Evolutionary conservation across 2,888 invertebrate species (phyloP).

Genomic region (Cacoxenus indagator): DNA sequence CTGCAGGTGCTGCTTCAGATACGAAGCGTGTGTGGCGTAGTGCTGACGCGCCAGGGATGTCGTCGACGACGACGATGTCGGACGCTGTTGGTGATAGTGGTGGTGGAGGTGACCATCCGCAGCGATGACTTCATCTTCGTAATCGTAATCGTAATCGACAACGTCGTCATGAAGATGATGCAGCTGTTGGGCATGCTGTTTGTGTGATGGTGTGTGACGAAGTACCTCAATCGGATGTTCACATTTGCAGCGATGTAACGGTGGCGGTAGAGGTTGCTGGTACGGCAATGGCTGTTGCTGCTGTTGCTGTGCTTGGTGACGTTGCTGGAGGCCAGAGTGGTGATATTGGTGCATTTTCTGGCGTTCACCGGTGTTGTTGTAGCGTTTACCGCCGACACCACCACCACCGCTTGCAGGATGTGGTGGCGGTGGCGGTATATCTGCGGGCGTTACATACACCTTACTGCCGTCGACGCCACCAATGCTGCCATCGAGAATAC

Average conservation of each 20-base stretch:
- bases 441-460: conserved; percentile 65
- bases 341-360: conserved; percentile 40
- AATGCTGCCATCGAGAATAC: background rate
- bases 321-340: conserved; percentile 47
- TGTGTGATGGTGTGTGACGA: conserved; percentile 13
- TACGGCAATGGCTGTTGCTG: conserved; percentile 34
- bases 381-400: background rate
- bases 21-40: background rate
- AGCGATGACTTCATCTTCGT: conserved; percentile 40
- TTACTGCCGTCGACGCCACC: conserved; percentile 44
- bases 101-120: conserved; percentile 23
- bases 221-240: conserved; percentile 56
- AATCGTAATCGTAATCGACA: conserved; percentile 39
- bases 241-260: conserved; percentile 55
- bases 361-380: background rate
- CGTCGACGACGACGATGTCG: background rate
- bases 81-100: conserved; percentile 1
- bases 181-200: conserved; percentile 12
- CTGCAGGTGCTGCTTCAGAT: conserved; percentile 11
- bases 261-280: conserved; percentile 26
- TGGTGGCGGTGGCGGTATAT: conserved; percentile 64
- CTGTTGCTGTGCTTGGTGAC: conserved; percentile 35
- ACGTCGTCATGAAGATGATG: background rate
- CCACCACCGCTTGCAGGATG: conserved; percentile 40
- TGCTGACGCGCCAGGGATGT: background rate